A percentile compares a stretch with the other conserved stretches of the same genome.
Conservation (phyloP, 1,140 invertebrate species). For the Platorchestia sp. region DNA sequence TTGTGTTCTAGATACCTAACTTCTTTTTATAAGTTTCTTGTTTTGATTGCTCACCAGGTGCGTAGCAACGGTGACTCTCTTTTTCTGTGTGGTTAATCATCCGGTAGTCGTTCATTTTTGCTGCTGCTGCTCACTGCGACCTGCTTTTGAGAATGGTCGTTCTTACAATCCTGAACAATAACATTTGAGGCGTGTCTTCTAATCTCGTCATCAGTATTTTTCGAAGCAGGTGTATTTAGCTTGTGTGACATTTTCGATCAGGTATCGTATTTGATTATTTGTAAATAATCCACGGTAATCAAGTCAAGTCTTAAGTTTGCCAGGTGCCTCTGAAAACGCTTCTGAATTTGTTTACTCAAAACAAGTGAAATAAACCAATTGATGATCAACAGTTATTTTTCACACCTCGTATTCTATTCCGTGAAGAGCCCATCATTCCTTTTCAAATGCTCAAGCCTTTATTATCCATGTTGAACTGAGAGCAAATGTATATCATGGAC, state of each 20-base stretch:
- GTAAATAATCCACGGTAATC: slow-evolving; percentile 11
- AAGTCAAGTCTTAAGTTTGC: background rate
- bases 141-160: background rate
- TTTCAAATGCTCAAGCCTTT: too few species aligned
- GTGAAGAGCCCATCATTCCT: too few species aligned
- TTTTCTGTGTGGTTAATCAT: background rate
- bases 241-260: background rate
- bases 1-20: slow-evolving; percentile 2
- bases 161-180: slow-evolving; percentile 3
- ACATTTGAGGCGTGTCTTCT: slow-evolving; percentile 21
- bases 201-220: slow-evolving; percentile 38
- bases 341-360: slow-evolving; percentile 32
- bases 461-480: too few species aligned
- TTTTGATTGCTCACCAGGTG: background rate
- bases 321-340: background rate
- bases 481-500: too few species aligned
- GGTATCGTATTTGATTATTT: slow-evolving; percentile 13
- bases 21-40: background rate
- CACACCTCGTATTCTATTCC: too few species aligned
- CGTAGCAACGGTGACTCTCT: background rate
- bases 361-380: slow-evolving; percentile 17
- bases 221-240: background rate
- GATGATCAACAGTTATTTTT: background rate
- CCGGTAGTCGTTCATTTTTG: background rate
- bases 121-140: background rate